phyloP scores from a whole-genome alignment of 2,113 vertebrate genomes.

The Platysteira castanea region DNA sequence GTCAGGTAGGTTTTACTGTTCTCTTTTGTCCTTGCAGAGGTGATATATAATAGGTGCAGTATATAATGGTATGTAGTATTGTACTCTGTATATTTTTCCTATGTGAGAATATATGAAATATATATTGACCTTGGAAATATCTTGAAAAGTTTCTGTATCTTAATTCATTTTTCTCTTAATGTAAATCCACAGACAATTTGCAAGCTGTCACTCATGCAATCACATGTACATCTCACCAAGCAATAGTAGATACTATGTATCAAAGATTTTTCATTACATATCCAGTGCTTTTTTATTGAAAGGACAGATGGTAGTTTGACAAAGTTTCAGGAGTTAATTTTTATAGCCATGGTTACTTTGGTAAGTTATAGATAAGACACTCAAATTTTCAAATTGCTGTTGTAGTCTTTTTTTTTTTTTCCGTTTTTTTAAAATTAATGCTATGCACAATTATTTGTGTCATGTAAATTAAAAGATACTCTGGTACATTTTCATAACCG shows the following conservation, averaged over 20 bases:
- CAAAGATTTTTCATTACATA: background rate
- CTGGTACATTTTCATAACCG: fast-evolving
- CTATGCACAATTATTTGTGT: background rate
- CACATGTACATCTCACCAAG: background rate
- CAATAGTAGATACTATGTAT: background rate
- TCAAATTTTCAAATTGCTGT: background rate
- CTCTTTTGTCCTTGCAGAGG: background rate
- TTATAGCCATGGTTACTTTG: background rate
- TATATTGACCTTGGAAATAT: background rate
- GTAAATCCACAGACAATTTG: background rate
- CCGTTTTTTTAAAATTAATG: background rate
- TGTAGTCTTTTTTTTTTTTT: background rate
- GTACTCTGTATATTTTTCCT: background rate
- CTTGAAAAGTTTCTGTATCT: background rate
- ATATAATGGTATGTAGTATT: background rate
- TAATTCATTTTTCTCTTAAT: background rate
- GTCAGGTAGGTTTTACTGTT: background rate
- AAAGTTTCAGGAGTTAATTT: background rate
- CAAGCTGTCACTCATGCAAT: background rate
- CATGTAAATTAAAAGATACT: background rate
- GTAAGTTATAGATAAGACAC: background rate
- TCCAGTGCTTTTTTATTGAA: background rate
- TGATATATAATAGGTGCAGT: no score
- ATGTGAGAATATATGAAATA: background rate
- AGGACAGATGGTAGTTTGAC: background rate